Evolutionary conservation across 2,113 vertebrate species (phyloP), one percentile per base, ranked within the genome.

Genomic region (Oncorhynchus clarkii): DNA sequence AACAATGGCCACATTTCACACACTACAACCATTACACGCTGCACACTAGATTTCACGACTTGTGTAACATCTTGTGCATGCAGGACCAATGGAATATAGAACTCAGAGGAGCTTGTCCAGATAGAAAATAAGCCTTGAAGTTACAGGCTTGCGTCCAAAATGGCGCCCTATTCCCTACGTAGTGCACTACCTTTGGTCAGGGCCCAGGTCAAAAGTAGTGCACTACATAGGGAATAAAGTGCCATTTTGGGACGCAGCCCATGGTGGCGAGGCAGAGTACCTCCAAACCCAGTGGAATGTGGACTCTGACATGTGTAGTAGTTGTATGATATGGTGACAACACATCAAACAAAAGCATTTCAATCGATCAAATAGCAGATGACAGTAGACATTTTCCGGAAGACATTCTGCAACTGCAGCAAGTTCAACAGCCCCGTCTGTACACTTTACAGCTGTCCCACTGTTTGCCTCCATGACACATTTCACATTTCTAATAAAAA

Each of bases 401-500:
- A 70, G 20, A 22, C 39, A 49, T 49, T 70, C 68, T 49, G 11
- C 5, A 45, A 48, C 45, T 70, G 85, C 14, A 0, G 11, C 2
- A 67, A 84, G 79, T 81, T 75, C 73, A 74, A 81, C 68, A 64
- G 76, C 75, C 31, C 89, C 89, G 90, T 89, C 87, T 85, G 75
- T 85, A 71, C 72, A 70, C 68, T 70, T 71, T 76, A 79, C 71
- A 1, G 12, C 74, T 73, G 76, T 78, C 71, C 74, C 14, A 13
- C 27, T 85, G 78, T 88, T 87, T 86, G 77, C 84, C 80, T 88
- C 68, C 31, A 13, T 86, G 85, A 84, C 82, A 88, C 77, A 70
- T 82, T 87, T 88, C 80, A 79, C 70, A 80, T 86, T 87, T 89
- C 77, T 76, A 83, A 86, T 86, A 83, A 79, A 74, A 75, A 78